These are phyloP conservation scores for Luffia ferchaultella DNA, from an alignment of 2,888 invertebrate genomes.

Conservation along the genomic window DNA sequence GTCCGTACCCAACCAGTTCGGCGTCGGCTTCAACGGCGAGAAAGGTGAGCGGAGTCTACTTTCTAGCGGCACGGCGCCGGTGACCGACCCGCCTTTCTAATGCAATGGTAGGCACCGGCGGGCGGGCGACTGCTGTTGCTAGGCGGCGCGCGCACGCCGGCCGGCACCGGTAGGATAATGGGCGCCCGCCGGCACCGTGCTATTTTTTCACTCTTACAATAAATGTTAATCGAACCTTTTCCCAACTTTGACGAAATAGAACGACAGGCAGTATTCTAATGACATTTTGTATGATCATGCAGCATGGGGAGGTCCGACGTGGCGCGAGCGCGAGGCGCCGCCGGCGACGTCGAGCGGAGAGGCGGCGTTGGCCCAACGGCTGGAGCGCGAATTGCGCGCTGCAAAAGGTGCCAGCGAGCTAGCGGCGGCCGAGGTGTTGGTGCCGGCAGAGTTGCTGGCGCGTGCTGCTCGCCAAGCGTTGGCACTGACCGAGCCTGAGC, in stretches of 20 bases:
- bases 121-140: conserved; percentile 41
- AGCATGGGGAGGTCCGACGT: conserved; percentile 56
- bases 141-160: conserved; percentile 48
- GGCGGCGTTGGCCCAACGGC: conserved; percentile 74
- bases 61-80: conserved; percentile 39
- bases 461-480: conserved; percentile 82
- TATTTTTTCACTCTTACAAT: no score
- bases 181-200: background rate
- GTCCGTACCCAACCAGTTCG: conserved; percentile 78
- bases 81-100: conserved; percentile 51
- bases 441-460: conserved; percentile 83
- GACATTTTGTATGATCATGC: no score
- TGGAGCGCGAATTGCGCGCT: conserved; percentile 80
- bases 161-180: conserved; percentile 1
- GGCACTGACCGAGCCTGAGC: conserved; percentile 86
- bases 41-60: conserved; percentile 69
- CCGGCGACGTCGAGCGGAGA: conserved; percentile 46
- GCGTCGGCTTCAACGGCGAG: conserved; percentile 78
- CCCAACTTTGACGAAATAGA: no score
- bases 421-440: conserved; percentile 83
- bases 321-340: conserved; percentile 56
- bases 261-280: no score
- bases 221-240: no score
- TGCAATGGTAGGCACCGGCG: conserved; percentile 15
- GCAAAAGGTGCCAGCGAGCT: conserved; percentile 82